These are phyloP conservation scores for Eurystomus gularis DNA, from an alignment of 2,113 vertebrate species.

Conservation along the genomic window DNA sequence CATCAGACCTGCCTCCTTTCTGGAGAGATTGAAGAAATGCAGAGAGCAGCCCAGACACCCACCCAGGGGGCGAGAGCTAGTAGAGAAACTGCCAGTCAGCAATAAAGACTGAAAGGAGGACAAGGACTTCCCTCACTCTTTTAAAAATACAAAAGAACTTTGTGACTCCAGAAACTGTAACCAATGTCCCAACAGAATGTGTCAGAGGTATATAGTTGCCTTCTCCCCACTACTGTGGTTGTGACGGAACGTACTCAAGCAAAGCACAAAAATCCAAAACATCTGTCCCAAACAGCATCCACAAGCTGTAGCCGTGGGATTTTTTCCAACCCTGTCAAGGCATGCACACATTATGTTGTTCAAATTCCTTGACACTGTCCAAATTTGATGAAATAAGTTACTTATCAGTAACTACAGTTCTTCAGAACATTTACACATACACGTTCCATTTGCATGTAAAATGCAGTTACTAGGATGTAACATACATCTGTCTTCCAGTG, in stretches of 20 bases:
- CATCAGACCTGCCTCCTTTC: not conserved
- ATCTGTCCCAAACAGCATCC: not conserved
- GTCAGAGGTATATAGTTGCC: not conserved
- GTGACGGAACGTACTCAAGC: not conserved
- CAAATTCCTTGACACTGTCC: not conserved
- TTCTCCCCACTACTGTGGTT: not conserved
- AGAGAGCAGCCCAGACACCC: not conserved
- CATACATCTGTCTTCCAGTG: not conserved
- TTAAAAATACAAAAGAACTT: not conserved
- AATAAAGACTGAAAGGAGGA: not conserved
- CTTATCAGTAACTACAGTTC: not conserved
- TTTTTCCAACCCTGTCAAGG: not conserved
- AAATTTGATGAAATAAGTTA: not conserved
- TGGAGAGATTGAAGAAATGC: not conserved
- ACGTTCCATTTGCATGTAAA: not conserved
- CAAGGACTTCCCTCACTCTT: not conserved
- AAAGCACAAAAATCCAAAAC: not conserved
- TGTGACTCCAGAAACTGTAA: not conserved
- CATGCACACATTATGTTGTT: accelerated
- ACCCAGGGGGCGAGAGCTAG: not conserved
- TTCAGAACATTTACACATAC: not conserved
- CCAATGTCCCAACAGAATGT: not conserved
- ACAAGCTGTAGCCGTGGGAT: not conserved
- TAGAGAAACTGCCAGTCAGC: not conserved
- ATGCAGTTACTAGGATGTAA: not conserved